Conservation (phyloP, 2,113 vertebrate genomes). For the Budorcas taxicolor region DNA sequence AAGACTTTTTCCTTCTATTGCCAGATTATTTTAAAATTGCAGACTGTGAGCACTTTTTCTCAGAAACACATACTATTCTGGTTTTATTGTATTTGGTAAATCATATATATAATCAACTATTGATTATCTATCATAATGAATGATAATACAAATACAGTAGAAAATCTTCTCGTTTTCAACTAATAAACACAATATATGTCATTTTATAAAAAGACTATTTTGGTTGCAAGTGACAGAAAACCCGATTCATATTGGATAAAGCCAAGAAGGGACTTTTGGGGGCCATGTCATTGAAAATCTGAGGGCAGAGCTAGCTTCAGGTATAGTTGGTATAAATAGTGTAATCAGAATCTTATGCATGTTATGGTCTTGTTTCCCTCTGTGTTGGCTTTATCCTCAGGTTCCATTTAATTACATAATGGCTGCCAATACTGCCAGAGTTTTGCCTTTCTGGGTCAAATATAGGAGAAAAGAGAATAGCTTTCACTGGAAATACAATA, state of each 20-base stretch:
- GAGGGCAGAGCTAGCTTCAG: background rate
- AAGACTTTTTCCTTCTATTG: background rate
- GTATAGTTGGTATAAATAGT: background rate
- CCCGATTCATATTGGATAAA: background rate
- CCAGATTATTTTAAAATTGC: constrained; percentile 38
- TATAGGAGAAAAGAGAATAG: background rate
- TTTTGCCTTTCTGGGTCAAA: background rate
- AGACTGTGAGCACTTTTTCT: background rate
- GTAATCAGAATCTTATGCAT: background rate
- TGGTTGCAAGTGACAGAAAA: background rate
- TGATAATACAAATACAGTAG: background rate
- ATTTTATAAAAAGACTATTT: constrained; percentile 11
- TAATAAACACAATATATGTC: background rate
- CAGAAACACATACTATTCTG: background rate
- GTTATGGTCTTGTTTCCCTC: background rate
- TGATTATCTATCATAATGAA: background rate
- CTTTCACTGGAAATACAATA: background rate
- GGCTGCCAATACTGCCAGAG: background rate
- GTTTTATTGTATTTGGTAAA: background rate
- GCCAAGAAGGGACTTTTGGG: background rate
- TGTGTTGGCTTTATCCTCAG: background rate
- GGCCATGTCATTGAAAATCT: background rate
- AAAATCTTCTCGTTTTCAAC: background rate
- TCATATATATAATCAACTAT: background rate
- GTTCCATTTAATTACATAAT: background rate